Conservation (phyloP, 2,888 invertebrate genomes). For the Drosophila nr. perissopoda region DNA sequence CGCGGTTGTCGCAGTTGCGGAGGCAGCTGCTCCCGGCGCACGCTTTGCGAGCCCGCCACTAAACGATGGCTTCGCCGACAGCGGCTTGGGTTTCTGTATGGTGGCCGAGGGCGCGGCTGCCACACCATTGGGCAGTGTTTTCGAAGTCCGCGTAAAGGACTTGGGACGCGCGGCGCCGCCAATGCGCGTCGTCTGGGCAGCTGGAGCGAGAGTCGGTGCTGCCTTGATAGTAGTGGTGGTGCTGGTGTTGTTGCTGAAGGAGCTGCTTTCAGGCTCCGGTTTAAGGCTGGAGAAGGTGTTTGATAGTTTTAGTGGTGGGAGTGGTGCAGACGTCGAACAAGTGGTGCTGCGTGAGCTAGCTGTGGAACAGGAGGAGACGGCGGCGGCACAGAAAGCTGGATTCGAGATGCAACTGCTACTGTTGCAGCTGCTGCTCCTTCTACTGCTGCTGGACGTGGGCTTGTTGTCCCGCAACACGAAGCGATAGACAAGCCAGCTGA, state of each 20-base stretch:
- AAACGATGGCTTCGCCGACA: constrained; percentile 82
- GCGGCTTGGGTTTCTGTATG: constrained; percentile 80
- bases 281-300: constrained; percentile 84
- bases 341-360: too few species aligned
- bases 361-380: too few species aligned
- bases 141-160: constrained; percentile 67
- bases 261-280: constrained; percentile 58
- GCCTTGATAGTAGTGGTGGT: constrained; percentile 29
- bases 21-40: constrained; percentile 40
- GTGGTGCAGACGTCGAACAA: too few species aligned
- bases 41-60: constrained; percentile 63
- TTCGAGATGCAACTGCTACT: too few species aligned
- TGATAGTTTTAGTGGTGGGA: too few species aligned
- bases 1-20: constrained; percentile 50
- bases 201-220: constrained; percentile 20
- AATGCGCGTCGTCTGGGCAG: constrained; percentile 46
- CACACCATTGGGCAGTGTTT: constrained; percentile 74
- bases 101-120: constrained; percentile 72
- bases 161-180: constrained; percentile 62
- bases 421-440: too few species aligned
- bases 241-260: constrained; percentile 21
- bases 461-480: constrained; percentile 90
- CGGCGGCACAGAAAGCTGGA: too few species aligned
- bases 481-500: constrained; percentile 90
- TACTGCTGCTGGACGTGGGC: too few species aligned